These are phyloP conservation scores for Parascotia fuliginaria DNA, from an alignment of 2,888 invertebrate genomes.

Conservation along the genomic window DNA sequence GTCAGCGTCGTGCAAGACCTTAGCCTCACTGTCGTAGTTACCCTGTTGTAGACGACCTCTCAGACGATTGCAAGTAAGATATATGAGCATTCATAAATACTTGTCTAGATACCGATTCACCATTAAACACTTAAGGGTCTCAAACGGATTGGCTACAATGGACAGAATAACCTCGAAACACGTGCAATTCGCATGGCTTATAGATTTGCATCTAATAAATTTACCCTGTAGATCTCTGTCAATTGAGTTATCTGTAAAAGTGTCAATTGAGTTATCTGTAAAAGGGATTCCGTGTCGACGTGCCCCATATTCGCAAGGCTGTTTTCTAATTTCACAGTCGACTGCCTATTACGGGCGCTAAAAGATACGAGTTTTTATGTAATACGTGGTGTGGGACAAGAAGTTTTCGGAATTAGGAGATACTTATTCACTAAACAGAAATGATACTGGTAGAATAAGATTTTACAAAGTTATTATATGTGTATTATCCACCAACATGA, in stretches of 20 bases:
- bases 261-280: slow-evolving; percentile 47
- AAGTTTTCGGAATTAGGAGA: slow-evolving; percentile 28
- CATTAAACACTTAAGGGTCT: slow-evolving; percentile 46
- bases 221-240: slow-evolving; percentile 37
- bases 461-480: slow-evolving; percentile 19
- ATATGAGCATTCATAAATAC: slow-evolving; percentile 55
- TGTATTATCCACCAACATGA: slow-evolving; percentile 6
- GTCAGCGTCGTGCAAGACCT: slow-evolving; percentile 73
- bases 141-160: slow-evolving; percentile 2
- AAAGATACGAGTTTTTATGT: slow-evolving; percentile 42
- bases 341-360: slow-evolving; percentile 49
- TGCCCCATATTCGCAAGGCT: slow-evolving; percentile 50
- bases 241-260: slow-evolving; percentile 49
- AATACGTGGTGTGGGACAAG: slow-evolving; percentile 36
- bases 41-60: slow-evolving; percentile 70
- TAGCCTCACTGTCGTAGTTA: slow-evolving; percentile 57
- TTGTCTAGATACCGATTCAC: slow-evolving; percentile 43
- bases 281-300: slow-evolving; percentile 47
- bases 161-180: slow-evolving; percentile 13
- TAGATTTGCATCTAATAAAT: slow-evolving; percentile 35
- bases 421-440: slow-evolving; percentile 31
- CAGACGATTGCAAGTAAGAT: slow-evolving; percentile 71
- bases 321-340: slow-evolving; percentile 64
- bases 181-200: slow-evolving; percentile 33
- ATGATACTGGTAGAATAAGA: slow-evolving; percentile 28